These are phyloP conservation scores for Himalopsyche anomala DNA, from an alignment of 2,888 invertebrate genomes.

Conservation along the genomic window DNA sequence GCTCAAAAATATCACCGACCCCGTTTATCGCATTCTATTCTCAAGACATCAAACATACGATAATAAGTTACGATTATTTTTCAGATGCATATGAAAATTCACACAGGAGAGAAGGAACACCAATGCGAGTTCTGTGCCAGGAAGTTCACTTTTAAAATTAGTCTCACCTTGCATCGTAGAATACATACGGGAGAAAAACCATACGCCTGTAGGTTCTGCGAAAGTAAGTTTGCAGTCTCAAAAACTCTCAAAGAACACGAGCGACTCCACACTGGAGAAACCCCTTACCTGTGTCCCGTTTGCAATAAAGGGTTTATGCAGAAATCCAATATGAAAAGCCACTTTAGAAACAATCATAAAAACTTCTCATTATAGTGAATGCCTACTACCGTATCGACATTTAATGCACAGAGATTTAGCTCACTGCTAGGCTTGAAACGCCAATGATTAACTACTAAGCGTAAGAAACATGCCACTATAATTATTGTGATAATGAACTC, in stretches of 20 bases:
- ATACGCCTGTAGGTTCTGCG: slow-evolving; percentile 63
- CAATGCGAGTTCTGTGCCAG: slow-evolving; percentile 61
- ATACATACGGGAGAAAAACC: slow-evolving; percentile 64
- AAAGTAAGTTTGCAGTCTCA: slow-evolving; percentile 61
- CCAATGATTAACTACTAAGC: no score
- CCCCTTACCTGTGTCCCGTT: slow-evolving; percentile 63
- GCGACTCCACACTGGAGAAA: slow-evolving; percentile 63
- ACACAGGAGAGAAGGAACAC: slow-evolving; percentile 62
- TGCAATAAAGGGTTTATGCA: slow-evolving; percentile 64
- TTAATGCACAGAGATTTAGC: no score
- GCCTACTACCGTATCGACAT: background rate
- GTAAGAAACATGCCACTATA: no score
- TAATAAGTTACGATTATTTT: slow-evolving; percentile 16
- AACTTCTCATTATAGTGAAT: background rate
- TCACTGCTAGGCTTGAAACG: no score
- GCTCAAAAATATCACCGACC: no score
- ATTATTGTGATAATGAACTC: no score
- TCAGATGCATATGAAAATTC: slow-evolving; percentile 62
- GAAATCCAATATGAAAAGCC: slow-evolving; percentile 65
- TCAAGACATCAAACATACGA: no score
- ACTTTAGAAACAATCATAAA: slow-evolving; percentile 64
- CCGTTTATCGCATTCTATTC: no score
- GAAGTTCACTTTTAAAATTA: slow-evolving; percentile 61
- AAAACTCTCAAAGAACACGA: slow-evolving; percentile 64
- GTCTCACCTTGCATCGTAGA: slow-evolving; percentile 59